Conservation (phyloP, 1,140 invertebrate genomes). For the Zaprionus inermis region DNA sequence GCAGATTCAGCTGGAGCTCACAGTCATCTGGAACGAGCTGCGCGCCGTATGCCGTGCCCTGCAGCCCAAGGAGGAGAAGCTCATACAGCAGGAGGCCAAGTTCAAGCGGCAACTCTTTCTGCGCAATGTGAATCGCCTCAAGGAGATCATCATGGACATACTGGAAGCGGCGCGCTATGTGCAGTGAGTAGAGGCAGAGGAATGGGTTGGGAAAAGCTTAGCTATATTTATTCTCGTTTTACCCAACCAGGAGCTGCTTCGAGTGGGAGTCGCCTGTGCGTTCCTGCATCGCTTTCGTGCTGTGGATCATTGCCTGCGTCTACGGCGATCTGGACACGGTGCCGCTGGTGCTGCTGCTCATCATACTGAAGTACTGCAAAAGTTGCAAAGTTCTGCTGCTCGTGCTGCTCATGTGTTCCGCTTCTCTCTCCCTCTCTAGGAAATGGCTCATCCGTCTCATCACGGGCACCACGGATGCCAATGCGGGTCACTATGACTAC, state of each 20-base stretch:
- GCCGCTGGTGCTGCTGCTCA: conserved; percentile 89
- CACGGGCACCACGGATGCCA: conserved; percentile 85
- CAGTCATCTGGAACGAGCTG: conserved; percentile 95
- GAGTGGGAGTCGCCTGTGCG: conserved; percentile 97
- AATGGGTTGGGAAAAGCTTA: too few relatives aligned
- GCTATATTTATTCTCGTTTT: not conserved
- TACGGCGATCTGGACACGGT: conserved; percentile 91
- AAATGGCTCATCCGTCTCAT: conserved; percentile 86
- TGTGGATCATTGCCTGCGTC: conserved; percentile 88
- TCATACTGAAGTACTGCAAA: conserved; percentile 91
- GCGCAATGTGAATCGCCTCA: conserved; percentile 96
- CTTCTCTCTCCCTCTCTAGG: conserved; percentile 50
- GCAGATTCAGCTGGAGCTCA: conserved; percentile 95
- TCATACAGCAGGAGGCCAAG: conserved; percentile 96
- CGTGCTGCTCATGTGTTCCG: not conserved
- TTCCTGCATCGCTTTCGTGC: conserved; percentile 93
- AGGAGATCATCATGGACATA: conserved; percentile 94
- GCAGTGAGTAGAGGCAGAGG: conserved; percentile 88
- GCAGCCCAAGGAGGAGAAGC: conserved; percentile 98
- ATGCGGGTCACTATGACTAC: conserved; percentile 92
- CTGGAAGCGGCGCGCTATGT: conserved; percentile 96
- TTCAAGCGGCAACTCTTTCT: conserved; percentile 98
- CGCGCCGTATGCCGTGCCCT: conserved; percentile 94
- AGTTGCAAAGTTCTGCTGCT: not conserved
- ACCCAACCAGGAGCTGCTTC: conserved; percentile 92